Base-by-base conservation (phyloP, 1,140 invertebrate genomes). In the Lasioglossum albipes region DNA sequence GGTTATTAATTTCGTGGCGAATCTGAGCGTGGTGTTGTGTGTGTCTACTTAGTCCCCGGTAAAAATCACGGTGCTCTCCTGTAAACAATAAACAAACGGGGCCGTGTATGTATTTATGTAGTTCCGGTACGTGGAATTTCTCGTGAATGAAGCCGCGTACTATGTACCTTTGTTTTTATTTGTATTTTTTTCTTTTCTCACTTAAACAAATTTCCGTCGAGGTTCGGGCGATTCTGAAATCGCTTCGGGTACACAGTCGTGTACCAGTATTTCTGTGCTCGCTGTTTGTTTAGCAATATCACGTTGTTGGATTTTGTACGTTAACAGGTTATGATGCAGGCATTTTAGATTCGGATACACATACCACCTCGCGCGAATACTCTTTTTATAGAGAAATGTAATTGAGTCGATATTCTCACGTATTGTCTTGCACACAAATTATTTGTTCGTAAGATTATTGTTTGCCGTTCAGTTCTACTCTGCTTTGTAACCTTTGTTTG, bases 61-160 rank as follows among this genome's bases (percentile, higher is more conserved):
- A 73, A 73, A 79, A 79, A 73, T 74, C 18, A 49, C 36, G 16
- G 41, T 10, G 18, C 41, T 49, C 10, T 36, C 45, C 18, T 7
- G 62, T 79, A 79, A 79, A 79, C 62, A 79, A 73, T 74, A 79
- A 79, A 79, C 62, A 74, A 66, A 74, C 36, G 18, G 27, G 10
- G 0, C 52, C 49, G 49, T 36, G 36, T n/a, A n/a, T n/a, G n/a
- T n/a, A n/a, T n/a, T n/a, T n/a, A n/a, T n/a, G n/a, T 36, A 4
- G 36, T 16, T 73, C 31, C 16, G 54, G 22, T 79, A 74, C 77
- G 77, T 41, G 70, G 70, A 79, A 79, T n/a, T 73, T 27, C 22
- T 79, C 70, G 36, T 74, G 31, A 79, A 79, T 69, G 69, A 73
- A 79, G 75, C 54, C 18, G 3, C 13, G 66, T 71, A 54, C 61